Conservation (phyloP, 2,113 vertebrate genomes). For the Nibea albiflora region DNA sequence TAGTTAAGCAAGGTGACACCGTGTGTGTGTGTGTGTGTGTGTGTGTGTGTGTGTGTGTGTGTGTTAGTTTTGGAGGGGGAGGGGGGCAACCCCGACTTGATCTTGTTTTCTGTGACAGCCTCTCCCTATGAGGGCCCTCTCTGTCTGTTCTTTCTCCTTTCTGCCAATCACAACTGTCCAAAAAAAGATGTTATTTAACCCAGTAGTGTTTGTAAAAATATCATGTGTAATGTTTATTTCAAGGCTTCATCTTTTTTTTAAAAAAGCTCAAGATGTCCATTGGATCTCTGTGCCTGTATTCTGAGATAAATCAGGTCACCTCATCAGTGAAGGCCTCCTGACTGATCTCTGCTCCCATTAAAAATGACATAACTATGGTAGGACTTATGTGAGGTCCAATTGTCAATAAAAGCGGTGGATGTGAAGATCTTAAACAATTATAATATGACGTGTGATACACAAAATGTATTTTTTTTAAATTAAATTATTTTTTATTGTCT, state of each 20-base stretch:
- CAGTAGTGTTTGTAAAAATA: not conserved
- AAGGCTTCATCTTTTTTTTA: not conserved
- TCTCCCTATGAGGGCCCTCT: not conserved
- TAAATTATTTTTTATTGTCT: too few species aligned
- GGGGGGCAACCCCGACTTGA: not conserved
- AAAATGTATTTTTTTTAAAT: too few species aligned
- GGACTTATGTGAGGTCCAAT: not conserved
- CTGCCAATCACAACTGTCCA: not conserved
- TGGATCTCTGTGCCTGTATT: not conserved
- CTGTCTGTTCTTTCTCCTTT: not conserved
- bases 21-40: not conserved
- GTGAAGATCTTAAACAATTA: not conserved
- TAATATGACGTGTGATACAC: too few species aligned
- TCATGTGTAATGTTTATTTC: not conserved
- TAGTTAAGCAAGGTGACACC: not conserved
- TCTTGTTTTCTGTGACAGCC: not conserved
- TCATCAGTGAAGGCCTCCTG: not conserved
- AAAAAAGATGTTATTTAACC: not conserved
- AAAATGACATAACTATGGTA: not conserved
- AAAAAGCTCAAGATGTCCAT: not conserved
- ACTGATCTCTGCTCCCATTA: not conserved
- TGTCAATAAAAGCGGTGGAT: not conserved
- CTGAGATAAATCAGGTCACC: not conserved
- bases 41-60: too few species aligned
- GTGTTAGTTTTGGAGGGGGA: too few species aligned